A percentile compares a stretch with the other conserved stretches of the same genome.
Evolutionary conservation across 2,113 vertebrate genomes (phyloP).

Genomic region (Carassius gibelio): DNA sequence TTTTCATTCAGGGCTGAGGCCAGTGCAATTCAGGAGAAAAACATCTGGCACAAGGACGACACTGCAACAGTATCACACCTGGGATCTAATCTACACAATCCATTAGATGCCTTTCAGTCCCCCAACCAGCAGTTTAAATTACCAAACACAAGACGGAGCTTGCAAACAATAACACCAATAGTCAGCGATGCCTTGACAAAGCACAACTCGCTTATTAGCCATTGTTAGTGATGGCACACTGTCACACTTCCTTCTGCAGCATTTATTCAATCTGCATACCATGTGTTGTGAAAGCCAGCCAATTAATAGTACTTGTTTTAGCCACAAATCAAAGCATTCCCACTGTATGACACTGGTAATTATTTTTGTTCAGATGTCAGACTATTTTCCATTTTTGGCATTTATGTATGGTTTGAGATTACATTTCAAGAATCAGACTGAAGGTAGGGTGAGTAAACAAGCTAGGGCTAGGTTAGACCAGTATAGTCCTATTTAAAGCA

Average conservation of each 20-base stretch:
- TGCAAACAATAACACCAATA: constrained; percentile 47
- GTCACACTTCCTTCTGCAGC: not conserved
- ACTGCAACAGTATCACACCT: constrained; percentile 66
- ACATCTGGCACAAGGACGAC: constrained; percentile 70
- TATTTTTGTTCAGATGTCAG: not conserved
- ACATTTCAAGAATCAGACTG: not conserved
- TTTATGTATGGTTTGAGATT: not conserved
- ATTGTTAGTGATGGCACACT: not conserved
- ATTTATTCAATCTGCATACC: not conserved
- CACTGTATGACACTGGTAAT: not conserved
- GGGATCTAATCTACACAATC: constrained; percentile 61
- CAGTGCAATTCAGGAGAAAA: constrained; percentile 69
- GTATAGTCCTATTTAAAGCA: not conserved
- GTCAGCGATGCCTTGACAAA: constrained; percentile 21
- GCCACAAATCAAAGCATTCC: not conserved
- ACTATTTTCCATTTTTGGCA: not conserved
- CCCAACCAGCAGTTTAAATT: constrained; percentile 22
- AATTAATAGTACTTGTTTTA: not conserved
- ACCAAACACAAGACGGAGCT: constrained; percentile 43
- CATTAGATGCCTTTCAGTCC: constrained; percentile 40
- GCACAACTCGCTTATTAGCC: constrained; percentile 2
- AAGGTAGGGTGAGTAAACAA: not conserved
- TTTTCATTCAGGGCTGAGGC: constrained; percentile 67
- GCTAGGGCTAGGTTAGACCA: not conserved
- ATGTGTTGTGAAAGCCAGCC: too few species aligned